phyloP scores from a whole-genome alignment of 2,797 vertebrate genomes.

The Emydoidea blandingii region DNA sequence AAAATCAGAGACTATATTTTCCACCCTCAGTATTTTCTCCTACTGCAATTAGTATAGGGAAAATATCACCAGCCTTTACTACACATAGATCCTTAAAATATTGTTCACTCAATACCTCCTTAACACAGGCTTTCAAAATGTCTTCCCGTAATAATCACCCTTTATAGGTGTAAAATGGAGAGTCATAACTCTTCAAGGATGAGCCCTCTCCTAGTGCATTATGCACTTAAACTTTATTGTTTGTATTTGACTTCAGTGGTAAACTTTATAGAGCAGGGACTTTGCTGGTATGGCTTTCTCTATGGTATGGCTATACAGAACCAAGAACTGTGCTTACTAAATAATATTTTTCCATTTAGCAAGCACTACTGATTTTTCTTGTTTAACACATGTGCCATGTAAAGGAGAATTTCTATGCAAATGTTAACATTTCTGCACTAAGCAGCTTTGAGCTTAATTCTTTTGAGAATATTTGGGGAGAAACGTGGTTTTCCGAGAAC shows the following conservation, averaged over 20 bases:
- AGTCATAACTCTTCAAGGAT: not conserved
- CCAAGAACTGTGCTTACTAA: too few species aligned
- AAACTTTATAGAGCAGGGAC: too few species aligned
- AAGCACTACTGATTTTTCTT: too few species aligned
- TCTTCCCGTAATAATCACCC: not conserved
- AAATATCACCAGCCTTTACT: not conserved
- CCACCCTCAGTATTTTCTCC: not conserved
- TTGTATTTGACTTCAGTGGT: not conserved
- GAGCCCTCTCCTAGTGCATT: not conserved
- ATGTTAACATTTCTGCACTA: not conserved
- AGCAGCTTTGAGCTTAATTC: not conserved
- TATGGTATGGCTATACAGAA: too few species aligned
- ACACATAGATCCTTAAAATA: not conserved
- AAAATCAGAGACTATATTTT: not conserved
- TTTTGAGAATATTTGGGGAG: conserved; percentile 15
- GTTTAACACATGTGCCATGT: too few species aligned
- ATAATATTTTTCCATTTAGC: too few species aligned
- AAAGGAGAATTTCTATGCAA: too few species aligned
- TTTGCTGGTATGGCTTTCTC: too few species aligned
- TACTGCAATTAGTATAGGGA: not conserved
- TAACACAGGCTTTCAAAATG: not conserved
- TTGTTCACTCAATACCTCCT: not conserved
- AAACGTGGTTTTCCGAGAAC: not conserved
- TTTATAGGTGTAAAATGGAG: not conserved
- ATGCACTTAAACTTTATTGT: not conserved